Conservation (phyloP, 35 echinoderm and acorn worm species). For the Acanthaster planci region DNA sequence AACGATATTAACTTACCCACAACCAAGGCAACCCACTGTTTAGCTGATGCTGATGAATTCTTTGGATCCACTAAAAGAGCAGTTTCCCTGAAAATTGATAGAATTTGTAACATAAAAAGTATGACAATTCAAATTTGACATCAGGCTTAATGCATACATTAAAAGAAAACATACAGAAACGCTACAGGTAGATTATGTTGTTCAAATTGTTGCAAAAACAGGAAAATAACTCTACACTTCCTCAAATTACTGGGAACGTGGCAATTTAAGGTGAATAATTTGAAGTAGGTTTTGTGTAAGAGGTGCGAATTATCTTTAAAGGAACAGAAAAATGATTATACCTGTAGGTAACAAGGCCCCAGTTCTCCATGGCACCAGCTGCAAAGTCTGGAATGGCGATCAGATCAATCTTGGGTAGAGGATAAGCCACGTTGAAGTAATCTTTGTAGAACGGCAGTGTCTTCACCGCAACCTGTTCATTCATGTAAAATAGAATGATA, state of each 20-base stretch:
- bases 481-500: not conserved
- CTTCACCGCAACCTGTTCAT: constrained; percentile 78
- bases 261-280: no score
- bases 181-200: no score
- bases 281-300: no score
- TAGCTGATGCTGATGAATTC: constrained; percentile 83
- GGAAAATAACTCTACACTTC: no score
- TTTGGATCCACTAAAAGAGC: constrained; percentile 87
- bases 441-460: constrained; percentile 96
- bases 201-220: no score
- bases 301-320: no score
- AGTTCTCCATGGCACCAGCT: constrained; percentile 99
- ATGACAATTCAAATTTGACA: no score
- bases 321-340: constrained; percentile 3
- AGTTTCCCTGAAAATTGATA: constrained; percentile 67
- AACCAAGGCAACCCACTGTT: constrained; percentile 96
- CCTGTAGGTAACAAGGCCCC: constrained; percentile 99
- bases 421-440: constrained; percentile 95
- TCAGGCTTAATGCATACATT: no score
- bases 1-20: constrained; percentile 73
- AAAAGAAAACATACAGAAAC: no score
- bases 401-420: constrained; percentile 97
- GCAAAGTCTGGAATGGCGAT: constrained; percentile 99
- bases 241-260: no score
- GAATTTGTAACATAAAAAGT: not conserved